Evolutionary conservation across 2,113 vertebrate species (phyloP).

Genomic region (Takifugu bimaculatus): DNA sequence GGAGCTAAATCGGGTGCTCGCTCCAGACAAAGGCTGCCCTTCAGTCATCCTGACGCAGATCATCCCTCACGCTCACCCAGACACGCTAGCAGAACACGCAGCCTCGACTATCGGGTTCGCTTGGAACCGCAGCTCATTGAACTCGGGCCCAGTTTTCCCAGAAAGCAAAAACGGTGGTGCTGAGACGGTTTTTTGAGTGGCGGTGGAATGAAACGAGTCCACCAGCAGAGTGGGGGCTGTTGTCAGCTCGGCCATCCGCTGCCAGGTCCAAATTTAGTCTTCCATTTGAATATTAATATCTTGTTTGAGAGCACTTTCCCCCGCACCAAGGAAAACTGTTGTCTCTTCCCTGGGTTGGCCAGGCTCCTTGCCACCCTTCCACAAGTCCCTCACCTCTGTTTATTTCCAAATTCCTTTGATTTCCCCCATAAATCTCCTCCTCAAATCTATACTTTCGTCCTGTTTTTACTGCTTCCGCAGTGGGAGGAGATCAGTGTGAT

Average conservation of each 20-base stretch:
- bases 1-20: slow-evolving; percentile 44
- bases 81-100: slow-evolving; percentile 51
- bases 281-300: slow-evolving; percentile 17
- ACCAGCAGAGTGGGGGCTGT: slow-evolving; percentile 18
- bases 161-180: slow-evolving; percentile 15
- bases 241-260: slow-evolving; percentile 14
- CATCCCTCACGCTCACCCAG: slow-evolving; percentile 56
- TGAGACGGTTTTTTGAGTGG: slow-evolving; percentile 43
- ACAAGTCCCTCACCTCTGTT: no score
- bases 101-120: slow-evolving; percentile 36
- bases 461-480: slow-evolving; percentile 45
- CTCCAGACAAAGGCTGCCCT: slow-evolving; percentile 51
- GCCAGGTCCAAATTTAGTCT: neutral
- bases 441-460: no score
- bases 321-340: neutral
- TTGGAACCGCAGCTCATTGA: slow-evolving; percentile 49
- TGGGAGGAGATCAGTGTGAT: slow-evolving; percentile 86
- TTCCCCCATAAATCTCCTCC: no score
- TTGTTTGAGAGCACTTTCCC: slow-evolving; percentile 18
- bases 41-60: slow-evolving; percentile 62
- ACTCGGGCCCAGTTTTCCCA: slow-evolving; percentile 42
- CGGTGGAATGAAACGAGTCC: slow-evolving; percentile 22
- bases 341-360: neutral
- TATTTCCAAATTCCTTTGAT: neutral
- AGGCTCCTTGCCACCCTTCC: no score